Evolutionary conservation across 2,888 invertebrate species (phyloP).

Genomic region (Athalia circularis): DNA sequence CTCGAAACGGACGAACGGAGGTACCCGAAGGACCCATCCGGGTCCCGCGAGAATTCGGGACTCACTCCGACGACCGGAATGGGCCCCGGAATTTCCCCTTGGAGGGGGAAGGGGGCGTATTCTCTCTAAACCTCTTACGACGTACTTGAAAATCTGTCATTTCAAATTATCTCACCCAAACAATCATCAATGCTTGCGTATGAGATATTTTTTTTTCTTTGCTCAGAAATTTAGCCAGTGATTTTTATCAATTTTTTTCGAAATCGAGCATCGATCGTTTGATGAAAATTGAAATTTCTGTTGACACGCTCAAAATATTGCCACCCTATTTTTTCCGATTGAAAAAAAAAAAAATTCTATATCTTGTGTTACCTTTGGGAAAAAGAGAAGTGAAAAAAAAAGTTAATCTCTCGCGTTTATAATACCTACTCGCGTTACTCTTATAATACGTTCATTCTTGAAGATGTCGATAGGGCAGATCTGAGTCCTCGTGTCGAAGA

Average conservation of each 20-base stretch:
- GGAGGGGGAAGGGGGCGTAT: too few relatives aligned
- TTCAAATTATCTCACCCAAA: too few relatives aligned
- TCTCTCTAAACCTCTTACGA: too few relatives aligned
- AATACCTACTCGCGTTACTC: constrained; percentile 29
- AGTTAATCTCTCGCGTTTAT: constrained; percentile 3
- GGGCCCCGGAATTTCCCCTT: background rate
- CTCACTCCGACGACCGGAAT: background rate
- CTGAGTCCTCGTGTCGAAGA: constrained; percentile 50
- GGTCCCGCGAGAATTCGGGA: background rate
- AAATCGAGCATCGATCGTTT: too few relatives aligned
- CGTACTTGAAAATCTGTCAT: too few relatives aligned
- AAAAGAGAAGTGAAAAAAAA: background rate
- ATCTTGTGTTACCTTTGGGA: background rate
- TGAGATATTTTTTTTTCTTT: too few relatives aligned
- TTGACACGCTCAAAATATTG: background rate
- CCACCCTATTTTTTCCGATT: background rate
- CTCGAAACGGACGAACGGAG: background rate
- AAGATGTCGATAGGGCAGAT: constrained; percentile 72
- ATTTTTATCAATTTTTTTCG: too few relatives aligned
- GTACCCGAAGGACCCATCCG: background rate
- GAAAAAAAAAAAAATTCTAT: background rate
- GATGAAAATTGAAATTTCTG: background rate
- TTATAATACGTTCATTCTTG: background rate
- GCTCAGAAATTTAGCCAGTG: too few relatives aligned
- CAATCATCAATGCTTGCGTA: too few relatives aligned